phyloP scores from a whole-genome alignment of 2,113 vertebrate genomes.

The Ceyx margarethae region DNA sequence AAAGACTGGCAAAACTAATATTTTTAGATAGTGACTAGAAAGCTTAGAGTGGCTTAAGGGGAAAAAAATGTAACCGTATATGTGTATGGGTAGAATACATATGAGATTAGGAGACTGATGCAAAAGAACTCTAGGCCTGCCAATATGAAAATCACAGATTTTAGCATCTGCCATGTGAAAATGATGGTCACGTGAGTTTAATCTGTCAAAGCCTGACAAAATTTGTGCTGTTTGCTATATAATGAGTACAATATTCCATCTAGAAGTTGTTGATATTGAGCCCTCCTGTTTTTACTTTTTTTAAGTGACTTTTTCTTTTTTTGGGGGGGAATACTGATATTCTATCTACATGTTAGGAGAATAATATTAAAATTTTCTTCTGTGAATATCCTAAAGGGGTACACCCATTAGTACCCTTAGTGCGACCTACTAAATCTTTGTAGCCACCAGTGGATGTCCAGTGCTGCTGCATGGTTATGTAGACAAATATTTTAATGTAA shows the following conservation, averaged over 20 bases:
- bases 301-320: neutral
- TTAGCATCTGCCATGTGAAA: conserved; percentile 21
- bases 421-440: neutral
- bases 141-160: neutral
- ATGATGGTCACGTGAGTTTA: neutral
- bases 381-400: neutral
- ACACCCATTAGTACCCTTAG: neutral
- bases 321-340: neutral
- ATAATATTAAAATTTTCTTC: neutral
- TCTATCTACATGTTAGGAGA: neutral
- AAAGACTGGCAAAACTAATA: conserved; percentile 8
- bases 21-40: conserved; percentile 11
- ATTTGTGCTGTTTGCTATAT: neutral
- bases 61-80: neutral
- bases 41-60: neutral
- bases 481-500: neutral
- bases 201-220: neutral
- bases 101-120: neutral
- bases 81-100: neutral
- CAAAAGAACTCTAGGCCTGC: neutral
- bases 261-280: neutral
- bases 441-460: neutral
- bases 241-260: neutral
- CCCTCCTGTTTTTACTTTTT: neutral
- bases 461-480: neutral